Evolutionary conservation across 64 coral and sea anemone genomes (phyloP).

Genomic region (Actinia equina): DNA sequence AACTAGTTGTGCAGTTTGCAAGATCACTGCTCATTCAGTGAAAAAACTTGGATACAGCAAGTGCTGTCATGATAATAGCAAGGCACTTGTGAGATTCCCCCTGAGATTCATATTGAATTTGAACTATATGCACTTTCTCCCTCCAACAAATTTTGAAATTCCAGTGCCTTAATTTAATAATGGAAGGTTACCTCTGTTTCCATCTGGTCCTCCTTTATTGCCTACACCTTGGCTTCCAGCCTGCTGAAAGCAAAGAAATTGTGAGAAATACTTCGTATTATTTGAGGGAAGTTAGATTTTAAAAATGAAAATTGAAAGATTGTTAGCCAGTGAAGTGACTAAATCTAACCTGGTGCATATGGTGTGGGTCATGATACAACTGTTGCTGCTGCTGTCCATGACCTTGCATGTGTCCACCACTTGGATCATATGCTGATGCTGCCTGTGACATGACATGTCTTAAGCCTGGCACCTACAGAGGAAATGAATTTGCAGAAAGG

Average conservation of each 20-base stretch:
- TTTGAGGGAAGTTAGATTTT: not conserved
- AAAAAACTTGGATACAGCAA: no score
- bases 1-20: not conserved
- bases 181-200: not conserved
- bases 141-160: no score
- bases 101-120: no score
- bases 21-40: no score
- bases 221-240: constrained; percentile 8
- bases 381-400: constrained; percentile 35
- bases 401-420: constrained; percentile 66
- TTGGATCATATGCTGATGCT: constrained; percentile 76
- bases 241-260: not conserved
- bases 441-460: constrained; percentile 93
- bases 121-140: no score
- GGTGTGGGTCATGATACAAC: constrained; percentile 59
- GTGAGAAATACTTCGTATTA: not conserved
- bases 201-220: constrained; percentile 15
- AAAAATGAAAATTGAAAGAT: not conserved
- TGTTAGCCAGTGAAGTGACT: not conserved
- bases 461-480: constrained; percentile 71
- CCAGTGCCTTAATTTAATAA: no score
- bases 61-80: no score
- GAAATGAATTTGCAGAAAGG: not conserved
- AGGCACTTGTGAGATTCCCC: no score
- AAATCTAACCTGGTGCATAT: constrained; percentile 71